These are phyloP conservation scores for Phataginus tetradactyla DNA, from an alignment of 2,797 vertebrate species.

Conservation along the genomic window DNA sequence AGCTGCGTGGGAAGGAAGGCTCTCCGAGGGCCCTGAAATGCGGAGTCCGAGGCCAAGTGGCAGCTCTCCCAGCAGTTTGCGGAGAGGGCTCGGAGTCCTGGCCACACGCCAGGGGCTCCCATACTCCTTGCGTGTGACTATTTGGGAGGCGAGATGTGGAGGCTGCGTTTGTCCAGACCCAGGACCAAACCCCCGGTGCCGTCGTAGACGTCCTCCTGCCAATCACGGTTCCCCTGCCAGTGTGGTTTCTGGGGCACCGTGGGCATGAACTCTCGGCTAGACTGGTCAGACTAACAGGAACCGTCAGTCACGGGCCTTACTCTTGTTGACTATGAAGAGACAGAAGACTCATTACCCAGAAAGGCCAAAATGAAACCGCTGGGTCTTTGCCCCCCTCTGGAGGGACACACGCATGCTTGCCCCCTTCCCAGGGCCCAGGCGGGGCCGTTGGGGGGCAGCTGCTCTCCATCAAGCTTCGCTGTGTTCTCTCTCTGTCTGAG, in stretches of 20 bases:
- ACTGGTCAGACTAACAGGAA: not conserved
- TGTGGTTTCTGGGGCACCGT: not conserved
- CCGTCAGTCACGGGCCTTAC: not conserved
- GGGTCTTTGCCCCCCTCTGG: not conserved
- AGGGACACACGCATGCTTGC: not conserved
- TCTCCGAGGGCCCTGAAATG: not conserved
- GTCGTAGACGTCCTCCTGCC: not conserved
- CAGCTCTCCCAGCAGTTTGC: not conserved
- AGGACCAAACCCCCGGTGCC: conserved; percentile 37
- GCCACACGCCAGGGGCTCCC: not conserved
- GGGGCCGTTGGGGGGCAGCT: not conserved
- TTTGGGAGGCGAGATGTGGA: not conserved
- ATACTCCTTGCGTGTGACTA: not conserved
- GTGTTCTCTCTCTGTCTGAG: not conserved
- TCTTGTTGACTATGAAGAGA: not conserved
- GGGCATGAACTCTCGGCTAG: not conserved
- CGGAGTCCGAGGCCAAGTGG: not conserved
- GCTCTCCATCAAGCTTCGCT: not conserved
- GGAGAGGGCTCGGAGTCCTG: not conserved
- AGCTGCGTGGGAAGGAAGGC: not conserved
- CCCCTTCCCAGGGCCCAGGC: not conserved
- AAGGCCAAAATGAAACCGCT: not conserved
- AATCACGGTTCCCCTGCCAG: not conserved
- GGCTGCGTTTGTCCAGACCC: not conserved
- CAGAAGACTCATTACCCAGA: not conserved